Conservation (phyloP, 2,888 invertebrate species). For the Thumatha senex region DNA sequence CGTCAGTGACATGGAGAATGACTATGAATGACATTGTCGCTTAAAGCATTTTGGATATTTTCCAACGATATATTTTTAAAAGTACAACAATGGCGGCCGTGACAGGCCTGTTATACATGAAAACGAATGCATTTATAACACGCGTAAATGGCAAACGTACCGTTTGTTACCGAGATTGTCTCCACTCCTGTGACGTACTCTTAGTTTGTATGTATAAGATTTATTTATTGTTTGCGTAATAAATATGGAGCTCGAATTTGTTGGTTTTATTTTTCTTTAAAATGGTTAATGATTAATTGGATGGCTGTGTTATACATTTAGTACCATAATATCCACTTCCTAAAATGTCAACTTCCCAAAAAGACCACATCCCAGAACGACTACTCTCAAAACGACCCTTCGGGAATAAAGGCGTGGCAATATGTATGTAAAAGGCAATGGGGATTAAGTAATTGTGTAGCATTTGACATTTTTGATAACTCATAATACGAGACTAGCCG, state of each 20-base stretch:
- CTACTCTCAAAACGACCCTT: no score
- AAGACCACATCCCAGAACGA: no score
- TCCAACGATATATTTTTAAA: neutral
- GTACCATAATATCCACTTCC: no score
- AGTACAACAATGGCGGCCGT: neutral
- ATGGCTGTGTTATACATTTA: no score
- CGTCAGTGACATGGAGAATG: no score
- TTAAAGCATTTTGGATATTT: neutral
- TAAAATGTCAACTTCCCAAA: no score
- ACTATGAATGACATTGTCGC: neutral
- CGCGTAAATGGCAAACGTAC: neutral
- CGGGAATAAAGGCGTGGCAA: no score
- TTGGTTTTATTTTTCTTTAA: neutral
- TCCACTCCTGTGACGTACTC: neutral
- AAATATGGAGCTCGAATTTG: conserved; percentile 14
- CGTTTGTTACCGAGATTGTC: neutral
- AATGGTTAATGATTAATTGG: neutral
- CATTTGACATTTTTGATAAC: no score
- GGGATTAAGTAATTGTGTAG: no score
- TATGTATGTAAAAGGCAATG: no score
- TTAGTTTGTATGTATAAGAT: neutral
- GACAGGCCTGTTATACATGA: neutral
- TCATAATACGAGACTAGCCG: no score
- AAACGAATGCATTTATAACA: neutral
- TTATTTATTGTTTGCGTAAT: conserved; percentile 9